phyloP scores from a whole-genome alignment of 2,888 invertebrate genomes.

The Hirtodrosophila confusa region DNA sequence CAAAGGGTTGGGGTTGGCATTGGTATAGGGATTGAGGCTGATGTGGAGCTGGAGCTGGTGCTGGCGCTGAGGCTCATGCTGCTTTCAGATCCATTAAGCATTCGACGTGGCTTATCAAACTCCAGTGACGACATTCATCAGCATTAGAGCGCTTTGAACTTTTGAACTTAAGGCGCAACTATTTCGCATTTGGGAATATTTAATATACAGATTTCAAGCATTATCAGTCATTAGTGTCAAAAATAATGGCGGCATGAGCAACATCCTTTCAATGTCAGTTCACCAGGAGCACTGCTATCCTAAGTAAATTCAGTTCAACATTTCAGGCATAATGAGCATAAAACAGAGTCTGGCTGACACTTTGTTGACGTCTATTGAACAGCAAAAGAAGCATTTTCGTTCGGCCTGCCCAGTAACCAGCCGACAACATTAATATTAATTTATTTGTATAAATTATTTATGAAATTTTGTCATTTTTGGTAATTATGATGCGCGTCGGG shows the following conservation, averaged over 20 bases:
- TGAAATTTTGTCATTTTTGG: constrained; percentile 54
- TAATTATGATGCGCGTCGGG: constrained; percentile 58
- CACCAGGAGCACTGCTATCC: constrained; percentile 8
- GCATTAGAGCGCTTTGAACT: constrained; percentile 58
- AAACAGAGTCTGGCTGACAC: constrained; percentile 18
- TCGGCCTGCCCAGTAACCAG: constrained; percentile 1
- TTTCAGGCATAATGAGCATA: constrained; percentile 44
- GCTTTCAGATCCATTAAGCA: constrained; percentile 62
- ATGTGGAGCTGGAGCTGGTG: neutral
- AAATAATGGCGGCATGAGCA: constrained; percentile 27
- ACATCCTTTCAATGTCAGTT: constrained; percentile 66
- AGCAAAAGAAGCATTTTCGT: constrained; percentile 12
- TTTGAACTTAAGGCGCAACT: constrained; percentile 37
- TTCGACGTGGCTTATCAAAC: constrained; percentile 55
- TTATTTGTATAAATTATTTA: constrained; percentile 62
- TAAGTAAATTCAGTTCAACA: constrained; percentile 59
- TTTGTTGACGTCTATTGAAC: constrained; percentile 42
- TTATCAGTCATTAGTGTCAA: constrained; percentile 75
- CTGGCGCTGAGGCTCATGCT: constrained; percentile 8
- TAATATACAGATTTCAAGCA: constrained; percentile 47
- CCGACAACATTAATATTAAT: constrained; percentile 74
- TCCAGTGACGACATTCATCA: constrained; percentile 43
- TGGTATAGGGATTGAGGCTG: neutral
- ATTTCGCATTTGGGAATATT: constrained; percentile 54
- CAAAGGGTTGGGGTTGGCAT: neutral